These are phyloP conservation scores for Etheostoma cragini DNA, from an alignment of 2,113 vertebrate species.

Conservation along the genomic window DNA sequence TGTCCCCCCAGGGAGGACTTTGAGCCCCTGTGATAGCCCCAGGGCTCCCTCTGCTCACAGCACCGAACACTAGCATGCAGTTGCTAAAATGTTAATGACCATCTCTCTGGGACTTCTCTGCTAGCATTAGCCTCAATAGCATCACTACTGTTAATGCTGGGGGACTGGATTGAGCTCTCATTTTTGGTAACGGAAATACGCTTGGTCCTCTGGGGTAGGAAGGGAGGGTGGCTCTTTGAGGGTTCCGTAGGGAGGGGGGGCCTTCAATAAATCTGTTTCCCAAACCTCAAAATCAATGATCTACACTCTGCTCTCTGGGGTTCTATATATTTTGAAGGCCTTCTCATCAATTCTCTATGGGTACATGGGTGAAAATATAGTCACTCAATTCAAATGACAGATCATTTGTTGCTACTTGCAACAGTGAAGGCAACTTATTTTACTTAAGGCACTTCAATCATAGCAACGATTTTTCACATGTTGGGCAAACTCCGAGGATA, in stretches of 20 bases:
- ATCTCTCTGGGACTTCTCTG: conserved; percentile 40
- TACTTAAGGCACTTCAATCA: conserved; percentile 46
- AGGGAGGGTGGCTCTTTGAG: background rate
- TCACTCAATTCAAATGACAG: conserved; percentile 32
- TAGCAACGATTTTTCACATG: conserved; percentile 21
- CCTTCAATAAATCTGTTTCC: conserved; percentile 23
- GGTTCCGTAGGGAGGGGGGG: background rate
- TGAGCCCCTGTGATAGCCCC: conserved; percentile 41
- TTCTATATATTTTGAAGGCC: conserved; percentile 37
- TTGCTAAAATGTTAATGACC: conserved; percentile 59
- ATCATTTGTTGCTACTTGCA: conserved; percentile 48
- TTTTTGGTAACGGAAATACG: conserved; percentile 34
- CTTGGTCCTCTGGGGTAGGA: conserved; percentile 13
- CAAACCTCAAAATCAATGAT: conserved; percentile 19
- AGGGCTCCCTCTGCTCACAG: conserved; percentile 44
- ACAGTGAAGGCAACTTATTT: conserved; percentile 44
- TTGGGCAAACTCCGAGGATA: conserved; percentile 3
- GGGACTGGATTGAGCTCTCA: conserved; percentile 9
- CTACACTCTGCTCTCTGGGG: conserved; percentile 5
- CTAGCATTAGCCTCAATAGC: conserved; percentile 55
- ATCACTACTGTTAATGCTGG: conserved; percentile 7
- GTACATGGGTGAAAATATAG: conserved; percentile 13
- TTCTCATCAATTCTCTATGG: conserved; percentile 41
- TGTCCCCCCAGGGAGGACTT: conserved; percentile 51
- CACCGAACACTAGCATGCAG: conserved; percentile 31